phyloP scores from a whole-genome alignment of 2,113 vertebrate genomes.

The Gavialis gangeticus region DNA sequence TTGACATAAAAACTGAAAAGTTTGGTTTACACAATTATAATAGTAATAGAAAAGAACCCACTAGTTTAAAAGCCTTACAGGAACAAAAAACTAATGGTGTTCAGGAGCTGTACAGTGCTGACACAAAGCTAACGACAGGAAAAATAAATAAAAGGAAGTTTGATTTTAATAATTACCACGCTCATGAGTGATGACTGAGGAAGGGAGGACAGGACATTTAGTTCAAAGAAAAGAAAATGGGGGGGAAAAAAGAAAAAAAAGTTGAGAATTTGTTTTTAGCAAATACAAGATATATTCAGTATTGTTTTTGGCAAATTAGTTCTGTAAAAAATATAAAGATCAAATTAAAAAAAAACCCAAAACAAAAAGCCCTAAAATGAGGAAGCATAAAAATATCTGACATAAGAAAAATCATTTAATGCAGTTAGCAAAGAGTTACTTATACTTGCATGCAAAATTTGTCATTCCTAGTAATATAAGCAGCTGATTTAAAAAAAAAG shows the following conservation, averaged over 20 bases:
- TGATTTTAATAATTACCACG: constrained; percentile 93
- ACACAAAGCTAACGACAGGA: constrained; percentile 84
- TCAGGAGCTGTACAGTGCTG: constrained; percentile 88
- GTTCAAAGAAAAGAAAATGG: constrained; percentile 83
- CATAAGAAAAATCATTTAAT: background rate
- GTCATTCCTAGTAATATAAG: background rate
- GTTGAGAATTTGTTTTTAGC: constrained; percentile 77
- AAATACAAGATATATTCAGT: constrained; percentile 79
- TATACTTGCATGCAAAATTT: background rate
- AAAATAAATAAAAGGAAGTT: constrained; percentile 74
- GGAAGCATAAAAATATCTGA: constrained; percentile 26
- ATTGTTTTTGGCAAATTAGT: constrained; percentile 50
- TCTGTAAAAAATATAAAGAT: constrained; percentile 11
- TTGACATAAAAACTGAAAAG: constrained; percentile 42
- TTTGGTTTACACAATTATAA: constrained; percentile 52
- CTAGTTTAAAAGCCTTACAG: constrained; percentile 10
- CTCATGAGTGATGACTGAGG: constrained; percentile 95
- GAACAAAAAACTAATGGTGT: constrained; percentile 33
- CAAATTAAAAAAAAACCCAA: constrained; percentile 17
- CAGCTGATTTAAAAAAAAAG: background rate
- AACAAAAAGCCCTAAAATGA: background rate
- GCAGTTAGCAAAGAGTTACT: background rate
- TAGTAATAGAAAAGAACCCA: constrained; percentile 36
- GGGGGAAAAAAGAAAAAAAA: constrained; percentile 73
- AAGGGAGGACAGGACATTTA: constrained; percentile 87